Evolutionary conservation across 2,113 vertebrate genomes (phyloP), one percentile per base, ranked within the genome.

Genomic region (Tragelaphus strepsiceros): DNA sequence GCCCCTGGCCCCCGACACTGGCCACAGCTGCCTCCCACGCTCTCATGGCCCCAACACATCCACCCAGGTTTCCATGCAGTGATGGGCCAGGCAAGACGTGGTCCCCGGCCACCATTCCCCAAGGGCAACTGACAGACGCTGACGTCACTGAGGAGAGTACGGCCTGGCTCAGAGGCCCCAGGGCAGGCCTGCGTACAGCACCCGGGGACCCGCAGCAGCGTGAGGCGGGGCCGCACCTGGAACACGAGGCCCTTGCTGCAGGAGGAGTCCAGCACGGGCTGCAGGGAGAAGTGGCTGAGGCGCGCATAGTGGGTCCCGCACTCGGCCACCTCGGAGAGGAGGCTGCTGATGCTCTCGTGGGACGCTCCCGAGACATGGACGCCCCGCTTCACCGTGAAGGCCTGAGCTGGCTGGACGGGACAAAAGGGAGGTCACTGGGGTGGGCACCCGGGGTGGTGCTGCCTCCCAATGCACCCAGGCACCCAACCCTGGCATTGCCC

Each of bases 161-260:
- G 7, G 54, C 6, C n/a, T 15, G n/a, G 14, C 32, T 24, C 19
- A 0, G 43, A 2, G n/a, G 19, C 24, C 51, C 85, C 4, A 14
- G 51, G 30, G 32, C 0, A 15, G 7, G 59, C 12, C 28, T 51
- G 78, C 6, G 16, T 3, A 4, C 1, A 2, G 74, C 6, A 78
- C 35, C 51, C 21, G 11, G 17, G 4, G 21, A 12, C 6, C 12
- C 2, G 3, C 3, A 17, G 7, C 53, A 32, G 3, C 2, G 0
- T 0, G 32, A 61, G 46, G 71, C 1, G 0, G 49, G 22, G 7
- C 46, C 19, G 3, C 92, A 99, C 99, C 99, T 99, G 99, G 97
- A 99, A 99, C 71, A 99, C 99, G 2, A 99, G 99, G 59, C 99
- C 99, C 97, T 99, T 99, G 97, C 99, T 99, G 96, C 99, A 98